Conservation (phyloP, 2,797 vertebrate species). For the Eulemur mongoz region DNA sequence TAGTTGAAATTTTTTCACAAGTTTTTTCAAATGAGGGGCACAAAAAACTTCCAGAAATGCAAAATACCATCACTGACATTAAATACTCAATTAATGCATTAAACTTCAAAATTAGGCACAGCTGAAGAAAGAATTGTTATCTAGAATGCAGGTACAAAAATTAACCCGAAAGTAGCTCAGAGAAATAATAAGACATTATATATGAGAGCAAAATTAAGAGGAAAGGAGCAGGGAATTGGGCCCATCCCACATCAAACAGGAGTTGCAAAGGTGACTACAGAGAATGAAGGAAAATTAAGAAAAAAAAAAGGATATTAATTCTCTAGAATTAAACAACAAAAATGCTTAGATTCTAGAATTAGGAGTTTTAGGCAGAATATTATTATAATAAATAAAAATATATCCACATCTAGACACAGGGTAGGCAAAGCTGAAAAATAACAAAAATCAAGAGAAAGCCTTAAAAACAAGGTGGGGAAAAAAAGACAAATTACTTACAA, state of each 20-base stretch:
- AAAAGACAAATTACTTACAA: background rate
- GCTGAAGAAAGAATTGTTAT: background rate
- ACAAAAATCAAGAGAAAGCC: background rate
- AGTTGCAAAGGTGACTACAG: background rate
- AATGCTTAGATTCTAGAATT: conserved; percentile 20
- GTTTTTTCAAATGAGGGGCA: background rate
- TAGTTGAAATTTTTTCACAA: background rate
- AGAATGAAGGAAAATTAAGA: background rate
- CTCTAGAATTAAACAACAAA: conserved; percentile 33
- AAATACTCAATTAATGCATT: background rate
- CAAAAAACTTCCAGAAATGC: background rate
- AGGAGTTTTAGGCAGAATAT: background rate
- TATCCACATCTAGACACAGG: background rate
- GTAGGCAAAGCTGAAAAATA: background rate
- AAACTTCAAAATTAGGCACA: background rate
- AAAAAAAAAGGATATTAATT: background rate
- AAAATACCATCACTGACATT: background rate
- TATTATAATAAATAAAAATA: conserved; percentile 9
- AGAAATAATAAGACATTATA: background rate
- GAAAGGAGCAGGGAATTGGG: background rate
- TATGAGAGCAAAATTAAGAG: conserved; percentile 26
- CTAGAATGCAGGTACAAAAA: background rate
- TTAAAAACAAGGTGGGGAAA: background rate
- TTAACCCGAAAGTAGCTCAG: background rate
- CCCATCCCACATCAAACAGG: background rate